Percentiles rank a stretch among this genome's conserved stretches.
Conservation (phyloP, 2,888 invertebrate genomes). For the Leptopilina syphax region DNA sequence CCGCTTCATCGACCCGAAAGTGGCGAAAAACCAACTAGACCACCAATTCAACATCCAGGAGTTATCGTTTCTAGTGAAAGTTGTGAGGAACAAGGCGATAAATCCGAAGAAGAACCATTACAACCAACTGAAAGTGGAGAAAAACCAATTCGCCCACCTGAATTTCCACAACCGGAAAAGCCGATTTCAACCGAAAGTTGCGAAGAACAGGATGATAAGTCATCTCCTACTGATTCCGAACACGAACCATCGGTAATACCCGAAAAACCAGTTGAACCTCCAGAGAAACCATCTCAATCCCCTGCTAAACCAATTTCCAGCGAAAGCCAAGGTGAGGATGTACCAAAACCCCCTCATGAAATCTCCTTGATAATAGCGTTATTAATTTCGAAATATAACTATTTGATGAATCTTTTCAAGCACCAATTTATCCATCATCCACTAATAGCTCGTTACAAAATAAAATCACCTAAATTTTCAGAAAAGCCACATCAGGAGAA, state of each 20-base stretch:
- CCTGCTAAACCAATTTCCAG: background rate
- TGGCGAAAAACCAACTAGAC: background rate
- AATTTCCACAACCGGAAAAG: background rate
- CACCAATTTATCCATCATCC: too few relatives aligned
- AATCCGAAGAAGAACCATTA: background rate
- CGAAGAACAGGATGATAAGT: background rate
- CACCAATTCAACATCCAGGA: background rate
- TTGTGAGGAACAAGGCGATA: background rate
- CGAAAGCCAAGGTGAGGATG: background rate
- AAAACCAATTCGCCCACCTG: background rate
- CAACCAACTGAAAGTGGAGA: background rate
- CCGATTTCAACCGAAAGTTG: background rate
- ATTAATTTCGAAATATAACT: too few relatives aligned
- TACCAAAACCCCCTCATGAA: background rate
- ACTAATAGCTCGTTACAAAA: too few relatives aligned
- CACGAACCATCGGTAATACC: too few relatives aligned
- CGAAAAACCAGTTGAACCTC: background rate
- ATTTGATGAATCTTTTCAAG: too few relatives aligned
- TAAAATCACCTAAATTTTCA: too few relatives aligned
- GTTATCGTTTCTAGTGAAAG: background rate
- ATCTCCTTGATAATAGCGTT: too few relatives aligned
- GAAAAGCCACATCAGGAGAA: too few relatives aligned
- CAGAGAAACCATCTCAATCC: background rate
- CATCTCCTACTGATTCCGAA: too few relatives aligned
- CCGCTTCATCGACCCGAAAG: background rate